Conservation (phyloP, 2,113 vertebrate genomes). For the Actenoides hombroni region DNA sequence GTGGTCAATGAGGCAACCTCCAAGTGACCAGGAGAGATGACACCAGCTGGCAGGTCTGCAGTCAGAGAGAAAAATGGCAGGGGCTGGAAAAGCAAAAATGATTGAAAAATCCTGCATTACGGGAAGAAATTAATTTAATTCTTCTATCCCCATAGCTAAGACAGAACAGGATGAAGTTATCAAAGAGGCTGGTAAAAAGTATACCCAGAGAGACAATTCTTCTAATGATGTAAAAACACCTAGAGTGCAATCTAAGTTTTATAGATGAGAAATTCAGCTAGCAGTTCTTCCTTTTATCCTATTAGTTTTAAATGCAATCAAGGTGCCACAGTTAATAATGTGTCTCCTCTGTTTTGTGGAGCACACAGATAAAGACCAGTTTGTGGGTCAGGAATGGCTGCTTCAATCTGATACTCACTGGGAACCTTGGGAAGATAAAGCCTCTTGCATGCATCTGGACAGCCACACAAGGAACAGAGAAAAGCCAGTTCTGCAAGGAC, state of each 20-base stretch:
- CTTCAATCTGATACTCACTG: neutral
- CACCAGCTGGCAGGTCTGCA: neutral
- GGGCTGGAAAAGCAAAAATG: neutral
- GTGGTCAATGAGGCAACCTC: neutral
- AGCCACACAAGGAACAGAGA: accelerated
- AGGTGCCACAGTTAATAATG: accelerated
- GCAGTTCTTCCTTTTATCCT: neutral
- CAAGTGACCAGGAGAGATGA: neutral
- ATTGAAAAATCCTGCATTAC: neutral
- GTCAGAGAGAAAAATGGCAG: neutral
- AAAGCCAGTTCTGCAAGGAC: neutral
- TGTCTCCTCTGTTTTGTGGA: neutral
- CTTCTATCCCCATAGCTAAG: neutral
- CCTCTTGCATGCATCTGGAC: no score
- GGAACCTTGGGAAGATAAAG: neutral
- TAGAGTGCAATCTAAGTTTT: neutral
- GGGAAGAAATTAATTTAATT: neutral
- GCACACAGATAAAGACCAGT: neutral
- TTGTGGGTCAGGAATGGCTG: neutral
- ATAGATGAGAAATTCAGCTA: neutral
- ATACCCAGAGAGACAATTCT: neutral
- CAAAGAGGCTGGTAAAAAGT: neutral
- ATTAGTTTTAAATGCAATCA: neutral
- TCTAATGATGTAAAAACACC: neutral
- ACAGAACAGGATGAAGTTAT: neutral